Evolutionary conservation across 2,113 vertebrate species (phyloP).

Genomic region (rat (Rattus norvegicus)): DNA sequence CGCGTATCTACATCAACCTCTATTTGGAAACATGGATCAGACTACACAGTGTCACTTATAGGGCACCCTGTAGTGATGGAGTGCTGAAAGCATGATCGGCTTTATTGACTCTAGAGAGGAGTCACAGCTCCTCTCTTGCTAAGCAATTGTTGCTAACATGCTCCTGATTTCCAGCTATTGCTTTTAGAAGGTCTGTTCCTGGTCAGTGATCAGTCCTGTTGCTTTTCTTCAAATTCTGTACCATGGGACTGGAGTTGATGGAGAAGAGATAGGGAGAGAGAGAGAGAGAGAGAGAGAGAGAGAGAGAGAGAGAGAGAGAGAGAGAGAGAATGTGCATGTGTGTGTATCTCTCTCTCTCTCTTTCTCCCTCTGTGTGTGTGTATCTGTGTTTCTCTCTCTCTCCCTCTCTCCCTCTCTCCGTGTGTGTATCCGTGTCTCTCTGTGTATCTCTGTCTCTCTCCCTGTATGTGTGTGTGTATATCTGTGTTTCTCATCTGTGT

Average conservation of each 20-base stretch:
- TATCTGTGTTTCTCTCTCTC: not conserved
- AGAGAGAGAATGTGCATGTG: not conserved
- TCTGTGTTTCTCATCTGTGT: too few relatives aligned
- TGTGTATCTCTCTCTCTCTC: too few relatives aligned
- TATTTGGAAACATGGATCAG: rapidly evolving
- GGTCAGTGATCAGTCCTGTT: not conserved
- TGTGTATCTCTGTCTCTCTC: not conserved
- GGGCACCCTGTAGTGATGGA: not conserved
- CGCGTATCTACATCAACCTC: rapidly evolving
- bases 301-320: too few relatives aligned
- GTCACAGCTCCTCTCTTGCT: not conserved
- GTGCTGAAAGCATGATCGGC: too few relatives aligned
- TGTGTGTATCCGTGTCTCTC: not conserved
- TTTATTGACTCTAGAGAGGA: not conserved
- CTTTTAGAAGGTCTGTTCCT: not conserved
- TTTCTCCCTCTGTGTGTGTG: not conserved
- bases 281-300: too few relatives aligned
- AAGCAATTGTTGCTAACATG: not conserved
- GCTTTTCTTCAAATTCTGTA: not conserved
- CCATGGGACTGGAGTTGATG: not conserved
- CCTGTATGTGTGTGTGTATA: not conserved
- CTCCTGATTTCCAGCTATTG: not conserved
- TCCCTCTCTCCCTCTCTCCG: not conserved
- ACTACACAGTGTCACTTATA: rapidly evolving
- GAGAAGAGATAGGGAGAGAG: too few relatives aligned